Percentiles rank a stretch among this genome's conserved stretches.
Conservation (phyloP, 2,113 vertebrate genomes). For the Sula dactylatra region DNA sequence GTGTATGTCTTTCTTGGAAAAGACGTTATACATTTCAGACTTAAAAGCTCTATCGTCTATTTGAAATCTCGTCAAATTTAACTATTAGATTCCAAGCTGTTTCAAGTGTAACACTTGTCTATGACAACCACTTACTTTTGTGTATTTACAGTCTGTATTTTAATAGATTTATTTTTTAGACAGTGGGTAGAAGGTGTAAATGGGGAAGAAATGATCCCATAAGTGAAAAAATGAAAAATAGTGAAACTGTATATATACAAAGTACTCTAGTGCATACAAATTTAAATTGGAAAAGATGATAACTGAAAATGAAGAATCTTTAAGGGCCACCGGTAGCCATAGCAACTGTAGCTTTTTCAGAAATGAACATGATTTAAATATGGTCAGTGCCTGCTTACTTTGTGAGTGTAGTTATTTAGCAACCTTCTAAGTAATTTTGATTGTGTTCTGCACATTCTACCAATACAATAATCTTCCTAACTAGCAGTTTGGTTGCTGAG, state of each 20-base stretch:
- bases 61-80: constrained; percentile 12
- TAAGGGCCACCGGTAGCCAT: background rate
- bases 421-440: background rate
- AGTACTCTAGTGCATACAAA: background rate
- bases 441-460: background rate
- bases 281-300: background rate
- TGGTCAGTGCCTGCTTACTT: background rate
- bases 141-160: background rate
- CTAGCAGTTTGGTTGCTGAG: background rate
- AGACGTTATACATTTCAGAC: background rate
- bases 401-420: background rate
- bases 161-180: background rate
- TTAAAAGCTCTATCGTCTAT: background rate
- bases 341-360: background rate
- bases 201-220: background rate
- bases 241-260: background rate
- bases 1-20: constrained; percentile 46
- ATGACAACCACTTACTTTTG: background rate
- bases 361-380: background rate
- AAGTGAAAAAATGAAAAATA: background rate
- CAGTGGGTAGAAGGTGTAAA: background rate
- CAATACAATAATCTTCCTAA: background rate
- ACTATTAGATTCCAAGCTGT: background rate
- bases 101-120: background rate
- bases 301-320: background rate